Evolutionary conservation across 2,888 invertebrate species (phyloP), one percentile per base, ranked within the genome.

Genomic region (Pteria penguin): DNA sequence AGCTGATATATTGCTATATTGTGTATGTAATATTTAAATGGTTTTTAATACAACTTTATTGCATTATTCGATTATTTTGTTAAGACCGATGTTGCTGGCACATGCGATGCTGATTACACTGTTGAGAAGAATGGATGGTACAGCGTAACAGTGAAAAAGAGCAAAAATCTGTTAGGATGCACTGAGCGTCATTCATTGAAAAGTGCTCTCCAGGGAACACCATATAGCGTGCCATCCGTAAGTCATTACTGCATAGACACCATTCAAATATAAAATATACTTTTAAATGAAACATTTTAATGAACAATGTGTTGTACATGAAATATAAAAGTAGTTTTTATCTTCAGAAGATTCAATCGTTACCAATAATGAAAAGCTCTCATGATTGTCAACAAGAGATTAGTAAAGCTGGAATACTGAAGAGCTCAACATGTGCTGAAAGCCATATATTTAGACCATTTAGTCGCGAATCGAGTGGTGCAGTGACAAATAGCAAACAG

Each of bases 1-100:
- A n/a, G n/a, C n/a, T n/a, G n/a, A n/a, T n/a, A n/a, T n/a, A n/a
- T n/a, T n/a, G n/a, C n/a, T n/a, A n/a, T n/a, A n/a, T n/a, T n/a
- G n/a, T n/a, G n/a, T n/a, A n/a, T n/a, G n/a, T n/a, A n/a, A n/a
- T n/a, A n/a, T n/a, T n/a, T n/a, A n/a, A n/a, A n/a, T n/a, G n/a
- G n/a, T n/a, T n/a, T n/a, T n/a, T n/a, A n/a, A n/a, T n/a, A n/a
- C n/a, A n/a, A n/a, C n/a, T n/a, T n/a, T n/a, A n/a, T n/a, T n/a
- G n/a, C n/a, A n/a, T n/a, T n/a, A n/a, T n/a, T n/a, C n/a, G n/a
- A n/a, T n/a, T 11, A 45, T 60, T 32, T 18, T 67, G 85, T 89
- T 61, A 84, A 94, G 93, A 93, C 94, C 88, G 97, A 98, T 91
- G 95, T 97, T 0, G 95, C 96, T 73, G 97, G 98, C 0, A 94